Conservation (phyloP, 2,113 vertebrate species). For the Oreocharis arfaki region DNA sequence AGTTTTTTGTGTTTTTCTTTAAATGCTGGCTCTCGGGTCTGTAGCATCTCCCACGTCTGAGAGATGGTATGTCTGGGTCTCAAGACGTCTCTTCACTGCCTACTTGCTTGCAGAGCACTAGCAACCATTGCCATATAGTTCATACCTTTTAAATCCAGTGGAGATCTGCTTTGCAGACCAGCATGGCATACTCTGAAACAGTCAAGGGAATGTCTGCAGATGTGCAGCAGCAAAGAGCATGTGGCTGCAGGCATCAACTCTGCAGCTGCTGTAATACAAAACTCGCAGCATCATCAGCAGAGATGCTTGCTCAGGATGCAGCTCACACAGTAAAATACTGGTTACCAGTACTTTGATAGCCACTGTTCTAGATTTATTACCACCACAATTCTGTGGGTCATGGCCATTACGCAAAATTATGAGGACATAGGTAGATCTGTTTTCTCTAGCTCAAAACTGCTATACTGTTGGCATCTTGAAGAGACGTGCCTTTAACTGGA, state of each 20-base stretch:
- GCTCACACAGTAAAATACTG: rapidly evolving
- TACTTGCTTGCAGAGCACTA: not conserved
- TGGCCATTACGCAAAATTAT: not conserved
- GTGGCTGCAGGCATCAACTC: not conserved
- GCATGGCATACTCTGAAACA: not conserved
- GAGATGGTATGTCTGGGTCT: not conserved
- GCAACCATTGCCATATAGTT: not conserved
- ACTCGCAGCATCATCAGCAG: not conserved
- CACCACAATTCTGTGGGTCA: not conserved
- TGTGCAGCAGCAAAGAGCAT: not conserved
- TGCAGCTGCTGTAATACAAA: not conserved
- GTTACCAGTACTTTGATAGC: not conserved
- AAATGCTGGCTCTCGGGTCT: not conserved
- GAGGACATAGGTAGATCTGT: not conserved
- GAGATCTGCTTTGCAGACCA: not conserved
- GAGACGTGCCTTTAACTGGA: not conserved
- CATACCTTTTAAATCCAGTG: not conserved
- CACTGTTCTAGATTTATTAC: not conserved
- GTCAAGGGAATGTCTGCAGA: not conserved
- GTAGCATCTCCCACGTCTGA: not conserved
- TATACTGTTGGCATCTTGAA: too few relatives aligned
- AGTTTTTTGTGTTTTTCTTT: not conserved
- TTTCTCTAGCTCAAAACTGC: not conserved
- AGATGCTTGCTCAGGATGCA: not conserved
- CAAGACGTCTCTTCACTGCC: not conserved